Evolutionary conservation across 2,113 vertebrate genomes (phyloP).

Genomic region (Paralichthys olivaceus): DNA sequence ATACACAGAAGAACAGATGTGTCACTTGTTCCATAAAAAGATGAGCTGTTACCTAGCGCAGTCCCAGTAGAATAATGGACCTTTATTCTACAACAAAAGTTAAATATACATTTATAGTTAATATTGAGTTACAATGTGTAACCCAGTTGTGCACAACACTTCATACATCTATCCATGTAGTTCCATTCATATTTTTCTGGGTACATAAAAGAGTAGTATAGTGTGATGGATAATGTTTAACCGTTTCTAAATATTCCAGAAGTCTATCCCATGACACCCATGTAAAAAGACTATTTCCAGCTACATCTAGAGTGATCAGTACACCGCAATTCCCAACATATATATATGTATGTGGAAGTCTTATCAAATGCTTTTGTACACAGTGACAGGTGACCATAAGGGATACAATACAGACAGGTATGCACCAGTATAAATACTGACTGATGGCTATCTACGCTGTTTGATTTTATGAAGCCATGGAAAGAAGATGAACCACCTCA

Average conservation of each 20-base stretch:
- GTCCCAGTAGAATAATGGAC: constrained; percentile 65
- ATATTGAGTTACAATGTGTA: constrained; percentile 71
- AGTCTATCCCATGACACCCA: constrained; percentile 43
- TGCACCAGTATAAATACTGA: constrained; percentile 53
- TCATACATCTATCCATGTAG: constrained; percentile 72
- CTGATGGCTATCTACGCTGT: constrained; percentile 61
- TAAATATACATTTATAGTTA: constrained; percentile 71
- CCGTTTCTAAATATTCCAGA: constrained; percentile 49
- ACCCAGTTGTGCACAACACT: constrained; percentile 73
- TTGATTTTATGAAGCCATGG: constrained; percentile 4
- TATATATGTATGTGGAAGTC: neutral
- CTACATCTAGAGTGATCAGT: constrained; percentile 65
- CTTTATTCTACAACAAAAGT: constrained; percentile 78
- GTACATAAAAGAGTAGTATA: constrained; percentile 72
- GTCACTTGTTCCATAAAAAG: constrained; percentile 69
- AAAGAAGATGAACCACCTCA: constrained; percentile 11
- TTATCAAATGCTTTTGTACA: constrained; percentile 60
- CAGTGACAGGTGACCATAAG: constrained; percentile 43
- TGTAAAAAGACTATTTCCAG: constrained; percentile 59
- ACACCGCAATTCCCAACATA: constrained; percentile 68
- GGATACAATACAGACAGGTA: constrained; percentile 26
- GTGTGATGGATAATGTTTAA: constrained; percentile 47
- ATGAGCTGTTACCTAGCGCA: constrained; percentile 65
- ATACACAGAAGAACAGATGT: constrained; percentile 72
- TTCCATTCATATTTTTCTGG: constrained; percentile 68